Conservation (phyloP, 2,113 vertebrate species). For the Neodon shergylaensis region DNA sequence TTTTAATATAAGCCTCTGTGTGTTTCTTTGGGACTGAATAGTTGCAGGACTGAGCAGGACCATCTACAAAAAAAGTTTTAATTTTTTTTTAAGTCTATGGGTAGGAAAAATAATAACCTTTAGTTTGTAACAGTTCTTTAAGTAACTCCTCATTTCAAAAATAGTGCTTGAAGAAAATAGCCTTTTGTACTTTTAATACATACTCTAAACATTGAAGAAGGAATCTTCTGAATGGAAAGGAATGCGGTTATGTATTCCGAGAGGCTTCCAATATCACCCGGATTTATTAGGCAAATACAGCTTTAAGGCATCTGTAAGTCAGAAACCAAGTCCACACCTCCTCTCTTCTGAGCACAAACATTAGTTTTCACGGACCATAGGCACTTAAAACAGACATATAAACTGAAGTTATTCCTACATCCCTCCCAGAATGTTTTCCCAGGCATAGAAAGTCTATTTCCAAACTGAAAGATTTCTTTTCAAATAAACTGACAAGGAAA, state of each 20-base stretch:
- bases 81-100: background rate
- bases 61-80: background rate
- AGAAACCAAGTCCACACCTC: conserved; percentile 63
- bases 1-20: too few species aligned
- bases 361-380: conserved; percentile 67
- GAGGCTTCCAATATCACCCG: conserved; percentile 49
- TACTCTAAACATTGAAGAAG: background rate
- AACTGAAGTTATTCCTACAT: conserved; percentile 45
- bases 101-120: conserved; percentile 32
- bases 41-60: too few species aligned
- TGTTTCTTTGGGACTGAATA: too few species aligned
- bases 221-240: conserved; percentile 35
- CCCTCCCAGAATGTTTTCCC: conserved; percentile 68
- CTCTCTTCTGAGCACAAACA: conserved; percentile 64
- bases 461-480: conserved; percentile 40
- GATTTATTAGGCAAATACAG: conserved; percentile 78
- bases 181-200: background rate
- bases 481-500: background rate
- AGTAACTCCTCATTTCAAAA: conserved; percentile 47
- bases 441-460: conserved; percentile 45
- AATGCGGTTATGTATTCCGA: conserved; percentile 52
- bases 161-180: conserved; percentile 19
- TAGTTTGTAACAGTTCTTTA: background rate
- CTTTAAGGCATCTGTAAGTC: conserved; percentile 57
- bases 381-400: conserved; percentile 74